These are phyloP conservation scores for Carcina quercana DNA, from an alignment of 2,888 invertebrate genomes.

Conservation along the genomic window DNA sequence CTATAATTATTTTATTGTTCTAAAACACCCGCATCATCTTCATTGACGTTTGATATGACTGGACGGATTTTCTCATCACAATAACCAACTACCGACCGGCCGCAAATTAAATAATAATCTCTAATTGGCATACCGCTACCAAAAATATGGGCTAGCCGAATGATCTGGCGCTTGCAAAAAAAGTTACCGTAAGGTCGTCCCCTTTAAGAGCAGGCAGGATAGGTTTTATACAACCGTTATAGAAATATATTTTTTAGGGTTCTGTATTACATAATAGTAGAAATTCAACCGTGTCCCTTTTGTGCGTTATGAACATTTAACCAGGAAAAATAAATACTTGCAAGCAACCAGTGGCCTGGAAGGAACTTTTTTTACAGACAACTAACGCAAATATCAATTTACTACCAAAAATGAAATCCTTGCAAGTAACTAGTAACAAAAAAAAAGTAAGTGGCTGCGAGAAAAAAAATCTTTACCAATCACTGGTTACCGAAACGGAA, in stretches of 20 bases:
- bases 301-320: no score
- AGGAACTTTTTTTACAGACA: no score
- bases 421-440: no score
- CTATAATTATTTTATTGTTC: background rate
- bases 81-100: slow-evolving; percentile 4
- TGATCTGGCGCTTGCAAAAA: slow-evolving; percentile 38
- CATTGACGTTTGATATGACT: background rate
- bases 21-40: background rate
- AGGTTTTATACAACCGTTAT: slow-evolving; percentile 66
- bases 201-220: slow-evolving; percentile 32
- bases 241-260: slow-evolving; percentile 61
- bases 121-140: slow-evolving; percentile 10
- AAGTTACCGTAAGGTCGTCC: slow-evolving; percentile 15
- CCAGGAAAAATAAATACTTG: no score
- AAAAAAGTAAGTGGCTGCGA: no score
- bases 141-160: slow-evolving; percentile 18
- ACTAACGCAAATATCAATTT: no score
- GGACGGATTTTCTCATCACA: slow-evolving; percentile 1
- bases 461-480: no score
- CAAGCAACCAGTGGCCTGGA: no score
- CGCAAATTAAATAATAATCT: slow-evolving; percentile 10
- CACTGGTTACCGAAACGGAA: no score
- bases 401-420: no score
- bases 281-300: no score
- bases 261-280: no score